These are phyloP conservation scores for Desmodus rotundus DNA, from an alignment of 2,113 vertebrate genomes.

Conservation along the genomic window DNA sequence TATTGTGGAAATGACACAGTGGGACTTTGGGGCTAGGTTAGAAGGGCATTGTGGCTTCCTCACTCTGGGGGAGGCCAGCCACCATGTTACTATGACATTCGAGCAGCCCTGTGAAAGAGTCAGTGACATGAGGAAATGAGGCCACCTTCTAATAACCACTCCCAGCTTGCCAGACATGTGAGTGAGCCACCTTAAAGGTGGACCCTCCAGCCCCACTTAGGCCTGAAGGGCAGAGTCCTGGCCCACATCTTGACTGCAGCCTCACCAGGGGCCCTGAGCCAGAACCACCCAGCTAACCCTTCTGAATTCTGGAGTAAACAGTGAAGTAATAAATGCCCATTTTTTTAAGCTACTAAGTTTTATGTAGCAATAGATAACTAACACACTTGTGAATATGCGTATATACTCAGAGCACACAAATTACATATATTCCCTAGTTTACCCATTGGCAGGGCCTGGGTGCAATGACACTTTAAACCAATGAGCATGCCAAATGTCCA, in stretches of 20 bases:
- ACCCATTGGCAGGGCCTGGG: neutral
- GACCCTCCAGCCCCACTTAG: neutral
- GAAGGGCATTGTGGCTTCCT: neutral
- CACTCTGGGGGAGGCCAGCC: neutral
- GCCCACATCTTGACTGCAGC: neutral
- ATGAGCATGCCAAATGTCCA: neutral
- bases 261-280: neutral
- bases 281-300: neutral
- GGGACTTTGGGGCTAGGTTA: neutral
- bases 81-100: neutral
- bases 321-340: neutral
- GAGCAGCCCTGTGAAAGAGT: neutral
- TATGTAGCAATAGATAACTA: neutral
- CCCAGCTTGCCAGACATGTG: neutral
- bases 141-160: neutral
- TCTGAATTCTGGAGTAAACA: neutral
- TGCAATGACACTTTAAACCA: neutral
- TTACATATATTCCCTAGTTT: neutral
- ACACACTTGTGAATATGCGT: neutral
- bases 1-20: neutral
- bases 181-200: neutral
- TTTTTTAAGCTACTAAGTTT: neutral
- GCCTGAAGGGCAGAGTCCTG: neutral
- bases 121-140: neutral
- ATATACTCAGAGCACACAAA: neutral